Percentiles rank a stretch among this genome's conserved stretches.
Conservation (phyloP, 2,113 vertebrate genomes). For the Cettia cetti region DNA sequence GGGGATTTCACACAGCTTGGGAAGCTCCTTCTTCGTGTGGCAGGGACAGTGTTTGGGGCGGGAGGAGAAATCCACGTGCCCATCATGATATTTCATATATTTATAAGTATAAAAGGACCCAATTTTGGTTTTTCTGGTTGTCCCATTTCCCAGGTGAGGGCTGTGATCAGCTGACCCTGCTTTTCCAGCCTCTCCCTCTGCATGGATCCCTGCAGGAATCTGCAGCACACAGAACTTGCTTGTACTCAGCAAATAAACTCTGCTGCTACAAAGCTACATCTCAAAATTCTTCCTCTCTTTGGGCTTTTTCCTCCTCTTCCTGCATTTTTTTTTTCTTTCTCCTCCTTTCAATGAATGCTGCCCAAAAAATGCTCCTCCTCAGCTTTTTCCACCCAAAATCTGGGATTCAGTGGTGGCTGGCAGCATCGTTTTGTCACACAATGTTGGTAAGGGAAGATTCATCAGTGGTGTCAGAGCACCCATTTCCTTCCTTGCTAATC, state of each 20-base stretch:
- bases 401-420: neutral
- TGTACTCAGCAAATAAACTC: constrained; percentile 27
- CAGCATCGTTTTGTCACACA: neutral
- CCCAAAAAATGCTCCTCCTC: neutral
- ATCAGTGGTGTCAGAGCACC: rapidly evolving
- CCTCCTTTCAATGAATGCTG: neutral
- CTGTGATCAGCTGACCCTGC: neutral
- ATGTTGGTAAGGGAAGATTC: neutral
- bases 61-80: neutral
- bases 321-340: neutral
- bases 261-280: neutral
- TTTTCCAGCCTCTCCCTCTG: neutral
- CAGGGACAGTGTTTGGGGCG: neutral
- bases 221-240: neutral
- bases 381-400: neutral
- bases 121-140: neutral
- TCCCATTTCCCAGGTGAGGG: neutral
- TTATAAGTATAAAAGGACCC: neutral
- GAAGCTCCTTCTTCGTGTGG: neutral
- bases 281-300: neutral
- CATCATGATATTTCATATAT: neutral
- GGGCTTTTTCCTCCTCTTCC: neutral
- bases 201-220: neutral
- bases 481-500: neutral
- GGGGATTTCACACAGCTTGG: too few relatives aligned